Evolutionary conservation across 2,888 invertebrate species (phyloP).

Genomic region (Beris chalybata): DNA sequence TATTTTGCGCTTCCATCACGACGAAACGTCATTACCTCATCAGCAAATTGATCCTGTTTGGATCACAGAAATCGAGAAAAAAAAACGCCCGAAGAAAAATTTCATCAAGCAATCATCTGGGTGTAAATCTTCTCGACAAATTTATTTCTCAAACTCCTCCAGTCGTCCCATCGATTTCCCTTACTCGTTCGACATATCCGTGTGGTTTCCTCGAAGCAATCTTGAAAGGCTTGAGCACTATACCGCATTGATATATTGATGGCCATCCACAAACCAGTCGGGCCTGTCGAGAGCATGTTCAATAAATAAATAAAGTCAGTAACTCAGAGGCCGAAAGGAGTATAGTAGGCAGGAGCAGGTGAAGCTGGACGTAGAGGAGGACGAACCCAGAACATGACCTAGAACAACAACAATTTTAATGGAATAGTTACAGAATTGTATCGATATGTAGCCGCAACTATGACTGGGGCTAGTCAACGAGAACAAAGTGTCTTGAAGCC

Average conservation of each 20-base stretch:
- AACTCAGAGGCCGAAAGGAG: slow-evolving; percentile 33
- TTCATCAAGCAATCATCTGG: too few relatives aligned
- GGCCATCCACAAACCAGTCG: slow-evolving; percentile 45
- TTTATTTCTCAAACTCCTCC: too few relatives aligned
- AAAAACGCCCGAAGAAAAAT: too few relatives aligned
- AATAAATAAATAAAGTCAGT: slow-evolving; percentile 45
- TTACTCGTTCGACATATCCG: too few relatives aligned
- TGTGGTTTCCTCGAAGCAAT: slow-evolving; percentile 13
- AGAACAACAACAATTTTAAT: not conserved
- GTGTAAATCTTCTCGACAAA: too few relatives aligned
- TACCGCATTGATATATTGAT: slow-evolving; percentile 44
- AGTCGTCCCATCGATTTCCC: too few relatives aligned
- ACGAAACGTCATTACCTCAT: too few relatives aligned
- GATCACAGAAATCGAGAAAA: too few relatives aligned
- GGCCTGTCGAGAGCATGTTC: slow-evolving; percentile 45
- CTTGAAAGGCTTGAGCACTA: slow-evolving; percentile 41
- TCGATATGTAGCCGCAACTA: too few relatives aligned
- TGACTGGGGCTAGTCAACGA: slow-evolving; percentile 8
- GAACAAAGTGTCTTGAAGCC: slow-evolving; percentile 25
- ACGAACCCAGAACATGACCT: not conserved
- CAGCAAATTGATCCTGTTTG: too few relatives aligned
- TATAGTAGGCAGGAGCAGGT: not conserved
- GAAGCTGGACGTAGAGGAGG: not conserved
- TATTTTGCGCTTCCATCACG: too few relatives aligned
- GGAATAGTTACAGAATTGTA: not conserved